Conservation (phyloP, 2,113 vertebrate species). For the Aix galericulata region DNA sequence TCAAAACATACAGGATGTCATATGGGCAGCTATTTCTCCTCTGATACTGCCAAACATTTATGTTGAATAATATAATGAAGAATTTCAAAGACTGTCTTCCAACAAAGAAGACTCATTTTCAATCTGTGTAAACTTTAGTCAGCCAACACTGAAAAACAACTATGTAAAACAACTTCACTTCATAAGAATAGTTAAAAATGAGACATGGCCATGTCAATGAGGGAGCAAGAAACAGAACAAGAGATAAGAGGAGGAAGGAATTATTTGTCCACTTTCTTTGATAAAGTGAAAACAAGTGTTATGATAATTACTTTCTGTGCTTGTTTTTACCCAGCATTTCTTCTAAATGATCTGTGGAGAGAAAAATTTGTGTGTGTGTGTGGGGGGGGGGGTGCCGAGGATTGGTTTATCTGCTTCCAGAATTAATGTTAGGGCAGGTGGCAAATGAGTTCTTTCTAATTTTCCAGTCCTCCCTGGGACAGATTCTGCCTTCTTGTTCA, state of each 20-base stretch:
- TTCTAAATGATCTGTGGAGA: slow-evolving; percentile 5
- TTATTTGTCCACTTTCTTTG: not conserved
- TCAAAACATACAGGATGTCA: slow-evolving; percentile 30
- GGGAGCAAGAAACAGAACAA: not conserved
- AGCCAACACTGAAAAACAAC: not conserved
- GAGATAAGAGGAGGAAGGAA: not conserved
- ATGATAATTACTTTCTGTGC: not conserved
- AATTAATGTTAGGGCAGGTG: slow-evolving; percentile 55
- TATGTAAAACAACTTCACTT: not conserved
- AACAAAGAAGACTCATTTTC: slow-evolving; percentile 63
- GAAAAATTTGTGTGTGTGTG: not conserved
- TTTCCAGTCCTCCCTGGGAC: slow-evolving; percentile 45
- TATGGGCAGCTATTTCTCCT: slow-evolving; percentile 23
- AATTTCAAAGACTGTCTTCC: slow-evolving; percentile 59
- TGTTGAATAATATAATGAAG: slow-evolving; percentile 71
- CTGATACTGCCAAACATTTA: slow-evolving; percentile 28
- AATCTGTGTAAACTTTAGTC: slow-evolving; percentile 35
- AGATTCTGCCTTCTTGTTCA: slow-evolving; percentile 30
- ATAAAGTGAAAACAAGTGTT: not conserved
- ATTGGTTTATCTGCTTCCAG: slow-evolving; percentile 35
- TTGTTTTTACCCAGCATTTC: not conserved
- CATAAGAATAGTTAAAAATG: not conserved
- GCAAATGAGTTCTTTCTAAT: slow-evolving; percentile 50
- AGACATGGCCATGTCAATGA: not conserved
- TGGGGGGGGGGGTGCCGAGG: no score